Evolutionary conservation across 2,797 vertebrate genomes (phyloP).

Genomic region (Microctenopoma lineatum): DNA sequence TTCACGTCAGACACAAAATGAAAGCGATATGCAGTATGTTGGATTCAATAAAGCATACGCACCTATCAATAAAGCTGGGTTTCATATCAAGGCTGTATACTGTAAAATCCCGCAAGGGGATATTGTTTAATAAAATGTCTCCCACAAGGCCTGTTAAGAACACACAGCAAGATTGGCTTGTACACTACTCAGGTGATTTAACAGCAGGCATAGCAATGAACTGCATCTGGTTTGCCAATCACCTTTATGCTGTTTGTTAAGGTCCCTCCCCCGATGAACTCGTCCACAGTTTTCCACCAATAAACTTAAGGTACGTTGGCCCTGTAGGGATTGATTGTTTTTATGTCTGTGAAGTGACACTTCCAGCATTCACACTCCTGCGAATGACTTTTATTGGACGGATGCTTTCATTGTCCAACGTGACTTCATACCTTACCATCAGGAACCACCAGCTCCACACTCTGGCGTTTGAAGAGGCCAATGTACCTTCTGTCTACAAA

Average conservation of each 20-base stretch:
- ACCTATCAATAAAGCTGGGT: conserved; percentile 91
- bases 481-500: conserved; percentile 90
- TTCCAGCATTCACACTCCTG: conserved; percentile 6
- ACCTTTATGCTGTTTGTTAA: conserved; percentile 95
- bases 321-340: conserved; percentile 76
- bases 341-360: conserved; percentile 14
- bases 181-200: conserved; percentile 29
- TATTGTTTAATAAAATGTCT: conserved; percentile 90
- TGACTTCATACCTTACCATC: conserved; percentile 86
- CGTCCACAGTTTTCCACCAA: conserved; percentile 95
- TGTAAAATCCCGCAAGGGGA: conserved; percentile 89
- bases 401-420: neutral
- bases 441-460: conserved; percentile 84
- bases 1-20: conserved; percentile 26
- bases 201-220: conserved; percentile 29
- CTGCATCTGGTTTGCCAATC: conserved; percentile 28
- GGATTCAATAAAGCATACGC: conserved; percentile 57
- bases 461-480: conserved; percentile 89
- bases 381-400: neutral
- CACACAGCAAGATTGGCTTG: conserved; percentile 52
- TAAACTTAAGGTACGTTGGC: conserved; percentile 86
- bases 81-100: conserved; percentile 97
- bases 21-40: conserved; percentile 23
- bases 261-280: conserved; percentile 86
- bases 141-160: conserved; percentile 90